Conservation (phyloP, 2,113 vertebrate species). For the Pterocles burchelli region DNA sequence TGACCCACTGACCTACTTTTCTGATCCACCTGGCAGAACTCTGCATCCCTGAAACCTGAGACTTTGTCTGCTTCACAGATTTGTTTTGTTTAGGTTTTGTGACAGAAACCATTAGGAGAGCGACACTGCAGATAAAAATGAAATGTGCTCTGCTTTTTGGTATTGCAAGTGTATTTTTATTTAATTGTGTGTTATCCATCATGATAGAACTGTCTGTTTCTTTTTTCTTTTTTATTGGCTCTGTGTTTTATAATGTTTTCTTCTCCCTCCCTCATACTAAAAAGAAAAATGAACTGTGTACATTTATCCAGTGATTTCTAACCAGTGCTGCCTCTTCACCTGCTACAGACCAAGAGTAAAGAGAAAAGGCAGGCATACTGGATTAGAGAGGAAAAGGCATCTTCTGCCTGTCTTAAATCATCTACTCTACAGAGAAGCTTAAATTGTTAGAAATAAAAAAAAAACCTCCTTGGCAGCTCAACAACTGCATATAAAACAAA, state of each 20-base stretch:
- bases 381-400: constrained; percentile 59
- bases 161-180: neutral
- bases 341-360: constrained; percentile 4
- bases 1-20: constrained; percentile 81
- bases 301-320: constrained; percentile 39
- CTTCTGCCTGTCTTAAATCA: constrained; percentile 67
- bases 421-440: constrained; percentile 56
- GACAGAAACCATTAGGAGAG: constrained; percentile 63
- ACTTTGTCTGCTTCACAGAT: neutral
- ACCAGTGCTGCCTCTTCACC: neutral
- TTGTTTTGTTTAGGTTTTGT: constrained; percentile 54
- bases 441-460: constrained; percentile 61
- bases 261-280: constrained; percentile 24
- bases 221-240: neutral
- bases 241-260: constrained; percentile 18
- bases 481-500: constrained; percentile 55
- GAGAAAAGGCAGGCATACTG: constrained; percentile 56
- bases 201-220: neutral
- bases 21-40: constrained; percentile 40
- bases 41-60: constrained; percentile 23
- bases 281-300: constrained; percentile 59
- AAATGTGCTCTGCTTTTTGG: neutral
- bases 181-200: constrained; percentile 57
- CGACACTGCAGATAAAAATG: constrained; percentile 53
- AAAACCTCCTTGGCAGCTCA: constrained; percentile 46